Conservation (phyloP, 2,113 vertebrate genomes). For the Pituophis catenifer region DNA sequence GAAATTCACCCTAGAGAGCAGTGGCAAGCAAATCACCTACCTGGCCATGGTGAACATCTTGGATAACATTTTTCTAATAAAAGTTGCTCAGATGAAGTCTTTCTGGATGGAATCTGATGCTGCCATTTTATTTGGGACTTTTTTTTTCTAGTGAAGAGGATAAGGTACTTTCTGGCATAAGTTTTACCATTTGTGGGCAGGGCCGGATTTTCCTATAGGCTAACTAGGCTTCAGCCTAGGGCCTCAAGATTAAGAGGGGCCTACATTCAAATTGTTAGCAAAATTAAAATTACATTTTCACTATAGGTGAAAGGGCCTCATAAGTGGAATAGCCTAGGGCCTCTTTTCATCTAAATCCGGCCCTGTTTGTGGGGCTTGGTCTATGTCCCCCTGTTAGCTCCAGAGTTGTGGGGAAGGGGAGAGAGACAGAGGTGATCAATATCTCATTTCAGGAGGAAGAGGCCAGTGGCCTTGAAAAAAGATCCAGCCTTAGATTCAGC, state of each 20-base stretch:
- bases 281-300: no score
- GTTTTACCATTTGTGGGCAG: background rate
- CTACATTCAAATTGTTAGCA: no score
- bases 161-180: background rate
- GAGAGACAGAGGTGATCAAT: background rate
- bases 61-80: background rate
- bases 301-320: no score
- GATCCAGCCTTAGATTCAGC: background rate
- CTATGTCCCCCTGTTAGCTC: background rate
- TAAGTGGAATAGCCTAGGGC: no score
- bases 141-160: background rate
- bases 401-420: background rate
- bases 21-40: background rate
- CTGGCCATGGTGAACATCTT: background rate
- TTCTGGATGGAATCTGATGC: background rate
- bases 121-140: background rate
- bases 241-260: no score
- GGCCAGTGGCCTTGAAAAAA: background rate
- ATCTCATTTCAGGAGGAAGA: background rate
- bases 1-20: background rate
- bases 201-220: no score
- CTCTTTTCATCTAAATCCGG: no score
- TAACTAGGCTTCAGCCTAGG: no score
- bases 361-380: background rate
- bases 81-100: background rate